Percentiles rank a stretch among this genome's conserved stretches.
Evolutionary conservation across 2,888 invertebrate genomes (phyloP).

Genomic region (Marasmarcha lunaedactyla): DNA sequence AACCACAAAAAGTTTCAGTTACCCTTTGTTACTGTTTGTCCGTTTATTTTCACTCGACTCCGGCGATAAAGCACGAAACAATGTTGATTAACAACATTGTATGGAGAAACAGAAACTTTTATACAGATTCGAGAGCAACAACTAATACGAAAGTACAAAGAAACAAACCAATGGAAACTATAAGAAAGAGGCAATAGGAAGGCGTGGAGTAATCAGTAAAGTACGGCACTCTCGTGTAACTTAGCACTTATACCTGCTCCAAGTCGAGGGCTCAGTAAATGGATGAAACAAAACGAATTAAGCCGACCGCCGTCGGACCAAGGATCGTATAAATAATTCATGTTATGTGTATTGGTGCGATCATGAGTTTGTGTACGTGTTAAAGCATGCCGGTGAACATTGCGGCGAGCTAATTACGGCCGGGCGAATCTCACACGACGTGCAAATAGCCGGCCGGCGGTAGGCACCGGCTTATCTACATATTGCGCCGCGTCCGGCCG

Average conservation of each 20-base stretch:
- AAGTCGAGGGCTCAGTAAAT: slow-evolving; percentile 18
- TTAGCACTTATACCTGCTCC: slow-evolving; percentile 33
- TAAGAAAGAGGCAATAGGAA: slow-evolving; percentile 32
- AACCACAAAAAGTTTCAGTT: slow-evolving; percentile 6
- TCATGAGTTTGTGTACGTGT: slow-evolving; percentile 29
- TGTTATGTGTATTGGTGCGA: slow-evolving; percentile 22
- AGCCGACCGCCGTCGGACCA: slow-evolving; percentile 19
- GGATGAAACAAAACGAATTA: slow-evolving; percentile 22
- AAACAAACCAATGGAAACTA: slow-evolving; percentile 29
- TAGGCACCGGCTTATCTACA: slow-evolving; percentile 31
- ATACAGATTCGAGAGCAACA: slow-evolving; percentile 2
- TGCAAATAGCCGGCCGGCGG: slow-evolving; percentile 33
- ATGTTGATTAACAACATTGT: background rate
- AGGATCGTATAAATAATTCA: slow-evolving; percentile 29
- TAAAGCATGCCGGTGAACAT: slow-evolving; percentile 41
- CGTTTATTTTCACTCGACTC: no score
- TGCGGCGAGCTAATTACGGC: slow-evolving; percentile 52
- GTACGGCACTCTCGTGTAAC: slow-evolving; percentile 27
- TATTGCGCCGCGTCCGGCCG: slow-evolving; percentile 19
- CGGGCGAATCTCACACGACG: slow-evolving; percentile 30
- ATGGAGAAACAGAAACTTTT: slow-evolving; percentile 8
- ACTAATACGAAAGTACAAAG: slow-evolving; percentile 21
- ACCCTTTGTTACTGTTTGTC: background rate
- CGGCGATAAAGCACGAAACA: no score
- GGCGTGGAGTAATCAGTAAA: slow-evolving; percentile 32